These are phyloP conservation scores for Panthera uncia DNA, from an alignment of 2,113 vertebrate genomes.

Conservation along the genomic window DNA sequence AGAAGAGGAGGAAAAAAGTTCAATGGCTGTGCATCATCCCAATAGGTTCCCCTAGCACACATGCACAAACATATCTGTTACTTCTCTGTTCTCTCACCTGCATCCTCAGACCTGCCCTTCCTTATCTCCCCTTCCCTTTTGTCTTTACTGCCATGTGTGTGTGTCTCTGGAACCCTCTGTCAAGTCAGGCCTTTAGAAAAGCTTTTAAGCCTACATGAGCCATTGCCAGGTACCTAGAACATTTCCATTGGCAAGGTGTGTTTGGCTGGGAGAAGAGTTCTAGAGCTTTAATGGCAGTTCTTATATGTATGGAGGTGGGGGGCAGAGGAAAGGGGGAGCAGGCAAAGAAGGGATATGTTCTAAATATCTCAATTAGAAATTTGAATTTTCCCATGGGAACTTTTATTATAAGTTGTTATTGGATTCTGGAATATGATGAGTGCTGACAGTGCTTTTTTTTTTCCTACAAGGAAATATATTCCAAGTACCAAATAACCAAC, in stretches of 20 bases:
- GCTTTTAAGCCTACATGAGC: neutral
- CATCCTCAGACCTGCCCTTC: neutral
- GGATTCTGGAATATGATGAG: neutral
- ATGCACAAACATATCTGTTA: neutral
- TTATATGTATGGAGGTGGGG: neutral
- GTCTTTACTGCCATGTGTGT: neutral
- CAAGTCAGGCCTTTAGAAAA: neutral
- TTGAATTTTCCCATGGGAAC: neutral
- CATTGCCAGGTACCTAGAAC: neutral
- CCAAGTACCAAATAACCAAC: neutral
- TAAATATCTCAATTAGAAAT: neutral
- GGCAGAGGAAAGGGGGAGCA: neutral
- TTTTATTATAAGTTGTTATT: neutral
- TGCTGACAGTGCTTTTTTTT: neutral
- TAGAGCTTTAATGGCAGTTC: neutral
- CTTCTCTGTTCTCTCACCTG: neutral
- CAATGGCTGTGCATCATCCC: neutral
- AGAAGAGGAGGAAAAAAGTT: neutral
- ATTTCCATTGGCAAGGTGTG: no score
- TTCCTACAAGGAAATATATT: neutral
- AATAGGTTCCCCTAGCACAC: neutral
- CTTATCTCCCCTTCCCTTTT: neutral
- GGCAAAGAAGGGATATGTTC: neutral
- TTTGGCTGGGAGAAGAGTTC: neutral
- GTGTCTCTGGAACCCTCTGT: neutral